These are phyloP conservation scores for Thalpophila matura DNA, from an alignment of 2,888 invertebrate species.

Conservation along the genomic window DNA sequence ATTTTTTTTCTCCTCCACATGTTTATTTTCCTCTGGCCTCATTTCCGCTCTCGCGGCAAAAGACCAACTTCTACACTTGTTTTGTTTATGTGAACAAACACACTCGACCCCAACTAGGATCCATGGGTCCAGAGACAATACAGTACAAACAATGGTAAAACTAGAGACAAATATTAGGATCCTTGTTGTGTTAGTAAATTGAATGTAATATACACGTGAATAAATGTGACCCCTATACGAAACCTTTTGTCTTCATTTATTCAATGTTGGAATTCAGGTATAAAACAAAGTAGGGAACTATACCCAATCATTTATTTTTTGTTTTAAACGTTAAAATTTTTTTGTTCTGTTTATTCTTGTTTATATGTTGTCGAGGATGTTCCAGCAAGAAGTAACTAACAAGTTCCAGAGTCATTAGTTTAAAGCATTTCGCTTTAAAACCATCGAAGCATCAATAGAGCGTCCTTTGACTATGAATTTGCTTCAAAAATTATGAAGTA, in stretches of 20 bases:
- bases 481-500: too few species aligned
- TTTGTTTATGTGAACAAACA: constrained; percentile 54
- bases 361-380: too few species aligned
- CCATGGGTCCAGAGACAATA: constrained; percentile 36
- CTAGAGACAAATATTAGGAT: constrained; percentile 43
- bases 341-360: too few species aligned
- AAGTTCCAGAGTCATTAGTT: too few species aligned
- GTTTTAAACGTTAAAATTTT: too few species aligned
- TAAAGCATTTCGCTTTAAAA: too few species aligned
- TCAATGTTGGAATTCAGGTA: not conserved
- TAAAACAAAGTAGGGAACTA: not conserved
- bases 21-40: constrained; percentile 31
- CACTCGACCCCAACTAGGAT: constrained; percentile 32
- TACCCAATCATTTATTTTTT: too few species aligned
- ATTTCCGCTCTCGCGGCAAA: constrained; percentile 25
- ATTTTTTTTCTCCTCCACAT: constrained; percentile 21
- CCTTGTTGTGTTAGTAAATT: constrained; percentile 24
- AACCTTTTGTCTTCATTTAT: not conserved
- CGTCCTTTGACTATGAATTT: too few species aligned
- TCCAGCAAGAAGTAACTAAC: too few species aligned
- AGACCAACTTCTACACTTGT: constrained; percentile 50
- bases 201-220: constrained; percentile 13
- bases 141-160: constrained; percentile 44
- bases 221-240: constrained; percentile 9
- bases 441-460: too few species aligned